Base-by-base conservation (phyloP, 1,140 invertebrate species). In the Heliothis virescens region DNA sequence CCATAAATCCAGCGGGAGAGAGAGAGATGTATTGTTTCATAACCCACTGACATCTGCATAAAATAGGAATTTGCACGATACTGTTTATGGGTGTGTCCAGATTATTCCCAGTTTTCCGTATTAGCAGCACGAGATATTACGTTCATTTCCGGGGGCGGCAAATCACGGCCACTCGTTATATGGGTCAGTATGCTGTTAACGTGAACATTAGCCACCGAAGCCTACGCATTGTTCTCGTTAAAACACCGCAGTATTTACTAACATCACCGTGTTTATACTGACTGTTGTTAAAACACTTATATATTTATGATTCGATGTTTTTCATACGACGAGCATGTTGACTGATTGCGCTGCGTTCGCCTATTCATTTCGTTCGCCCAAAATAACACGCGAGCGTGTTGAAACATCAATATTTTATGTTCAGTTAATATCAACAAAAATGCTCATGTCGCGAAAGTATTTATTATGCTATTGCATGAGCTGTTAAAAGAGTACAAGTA, bases 211-310 rank as follows among this genome's bases (percentile, higher is more conserved):
- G 52, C 63, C 50, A 26, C n/a, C 34, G 63, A 48, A 78, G 63
- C 80, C 82, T 80, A 86, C 83, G 83, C 86, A 87, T 87, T 86
- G 86, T 86, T 85, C 82, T 81, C 73, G 79, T 83, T 82, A 82
- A 89, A 85, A 84, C 81, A 86, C 79, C 74, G 65, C 69, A 55
- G 71, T 90, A 88, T 90, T 90, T 90, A 90, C 87, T 81, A 90
- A 88, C 86, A 88, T 34, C 69, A 59, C 65, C 16, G 63, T 86
- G 85, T 89, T 89, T 89, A 86, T 85, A 79, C 82, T 48, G 15
- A 48, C 26, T 82, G 79, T 82, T 84, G 65, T 80, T 75, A 82
- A 85, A 86, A 84, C 83, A 74, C 72, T 73, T 80, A 63, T 83
- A 84, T 86, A 79, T 81, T 85, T 85, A 85, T 82, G 75, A 82